Base-by-base conservation (phyloP, 2,888 invertebrate species). In the Deroplatys truncata region DNA sequence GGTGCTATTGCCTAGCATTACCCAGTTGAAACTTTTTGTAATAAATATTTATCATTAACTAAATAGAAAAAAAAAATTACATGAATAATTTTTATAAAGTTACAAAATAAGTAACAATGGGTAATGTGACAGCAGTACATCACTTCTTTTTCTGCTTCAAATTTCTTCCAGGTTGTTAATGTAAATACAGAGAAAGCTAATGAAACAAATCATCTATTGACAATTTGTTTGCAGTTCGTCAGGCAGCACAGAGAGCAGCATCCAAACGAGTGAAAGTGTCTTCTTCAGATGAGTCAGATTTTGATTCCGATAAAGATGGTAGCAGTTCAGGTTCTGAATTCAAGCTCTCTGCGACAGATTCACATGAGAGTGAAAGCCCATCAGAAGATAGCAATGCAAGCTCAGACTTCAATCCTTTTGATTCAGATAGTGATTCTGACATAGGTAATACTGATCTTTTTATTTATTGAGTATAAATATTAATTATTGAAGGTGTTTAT, bases 381-480 rank as follows among this genome's bases (percentile, higher is more conserved):
- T 93, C 94, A 20, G 95, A 95, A 89, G 95, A 95, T 91, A 96
- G 96, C 91, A 95, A 96, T 91, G 94, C 94, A 89, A 97, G 97
- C 91, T 97, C 97, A 90, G 98, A 98, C 94, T 98, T 98, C 93
- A 98, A 99, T 94, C 98, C 98, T n/a, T 98, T 98, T 92, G 97
- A 97, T 93, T 96, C 96, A 88, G 98, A 97, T 92, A 96, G 96
- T 92, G 97, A 97, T 92, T 97, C 97, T 84, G 98, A 98, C 92
- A 96, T 96, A 92, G 97, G 97, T 95, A 94, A 93, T 89, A 93
- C 29, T 72, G 84, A 43, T 20, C 20, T 20, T 72, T 72, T 72
- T 72, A 72, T 72, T 72, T 56, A 16, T 90, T 82, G 72, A 83
- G 43, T 56, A 43, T 35, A 28, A 28, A 28, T 86, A 28, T n/a